Conservation (phyloP, 2,888 invertebrate species). For the Macrophya annulata region DNA sequence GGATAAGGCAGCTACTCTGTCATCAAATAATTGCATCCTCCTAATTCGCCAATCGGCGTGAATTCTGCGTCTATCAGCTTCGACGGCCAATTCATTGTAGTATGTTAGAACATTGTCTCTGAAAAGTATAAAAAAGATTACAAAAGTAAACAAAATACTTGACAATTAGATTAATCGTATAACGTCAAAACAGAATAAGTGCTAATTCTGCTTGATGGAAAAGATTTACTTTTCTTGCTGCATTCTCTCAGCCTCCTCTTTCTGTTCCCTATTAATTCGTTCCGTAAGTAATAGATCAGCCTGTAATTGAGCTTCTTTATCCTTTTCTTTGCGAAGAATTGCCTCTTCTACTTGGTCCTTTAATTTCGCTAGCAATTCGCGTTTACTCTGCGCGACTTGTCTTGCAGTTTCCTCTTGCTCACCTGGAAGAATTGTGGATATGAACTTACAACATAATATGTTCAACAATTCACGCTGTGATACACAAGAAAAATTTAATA, state of each 20-base stretch:
- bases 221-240: conserved; percentile 66
- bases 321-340: conserved; percentile 67
- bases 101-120: conserved; percentile 84
- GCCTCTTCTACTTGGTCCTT: conserved; percentile 73
- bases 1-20: conserved; percentile 67
- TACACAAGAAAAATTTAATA: background rate
- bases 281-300: conserved; percentile 70
- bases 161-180: conserved; percentile 26
- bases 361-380: conserved; percentile 68
- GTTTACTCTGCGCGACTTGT: conserved; percentile 68
- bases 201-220: conserved; percentile 16
- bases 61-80: conserved; percentile 82
- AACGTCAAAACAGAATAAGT: conserved; percentile 18
- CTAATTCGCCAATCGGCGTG: conserved; percentile 83
- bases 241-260: conserved; percentile 65
- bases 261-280: conserved; percentile 66
- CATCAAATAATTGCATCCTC: conserved; percentile 73
- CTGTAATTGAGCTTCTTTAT: conserved; percentile 68
- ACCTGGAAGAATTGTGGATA: conserved; percentile 25
- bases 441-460: conserved; percentile 30
- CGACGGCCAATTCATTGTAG: conserved; percentile 84
- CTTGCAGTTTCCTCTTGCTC: conserved; percentile 67
- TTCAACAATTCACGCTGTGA: conserved; percentile 15
- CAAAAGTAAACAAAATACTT: conserved; percentile 64
- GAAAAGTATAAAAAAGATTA: conserved; percentile 51